Conservation (phyloP, 1,140 invertebrate species). For the Melipona quadrifasciata region DNA sequence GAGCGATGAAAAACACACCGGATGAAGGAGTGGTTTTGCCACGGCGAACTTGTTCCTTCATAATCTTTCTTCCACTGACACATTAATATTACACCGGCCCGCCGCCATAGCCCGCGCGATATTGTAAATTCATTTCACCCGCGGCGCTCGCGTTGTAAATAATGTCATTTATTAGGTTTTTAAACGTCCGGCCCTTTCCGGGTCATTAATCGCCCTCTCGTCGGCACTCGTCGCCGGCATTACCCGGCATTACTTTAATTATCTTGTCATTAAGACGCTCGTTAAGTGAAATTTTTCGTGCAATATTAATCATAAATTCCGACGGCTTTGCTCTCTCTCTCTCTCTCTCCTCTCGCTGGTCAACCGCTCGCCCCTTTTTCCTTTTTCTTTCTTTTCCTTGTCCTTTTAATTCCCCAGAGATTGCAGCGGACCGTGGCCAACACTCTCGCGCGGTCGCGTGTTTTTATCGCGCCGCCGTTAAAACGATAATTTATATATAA, state of each 20-base stretch:
- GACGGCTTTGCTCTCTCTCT: not conserved
- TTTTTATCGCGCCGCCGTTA: not conserved
- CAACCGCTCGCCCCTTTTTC: not conserved
- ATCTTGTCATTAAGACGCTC: slow-evolving; percentile 28
- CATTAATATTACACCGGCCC: not conserved
- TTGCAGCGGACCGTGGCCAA: not conserved
- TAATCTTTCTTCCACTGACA: not conserved
- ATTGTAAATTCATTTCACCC: slow-evolving; percentile 3
- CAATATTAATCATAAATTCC: slow-evolving; percentile 21
- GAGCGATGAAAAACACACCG: not conserved
- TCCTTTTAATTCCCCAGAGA: slow-evolving; percentile 5
- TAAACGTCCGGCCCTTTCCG: not conserved
- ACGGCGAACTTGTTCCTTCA: not conserved
- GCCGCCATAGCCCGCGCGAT: not conserved
- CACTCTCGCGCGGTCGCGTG: not conserved
- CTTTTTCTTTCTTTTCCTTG: not conserved
- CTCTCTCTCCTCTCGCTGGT: not conserved
- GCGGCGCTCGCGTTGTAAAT: not conserved
- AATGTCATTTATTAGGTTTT: slow-evolving; percentile 33
- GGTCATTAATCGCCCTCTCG: slow-evolving; percentile 7
- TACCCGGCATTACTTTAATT: slow-evolving; percentile 19
- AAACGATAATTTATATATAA: slow-evolving; percentile 36
- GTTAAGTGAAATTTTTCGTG: slow-evolving; percentile 20
- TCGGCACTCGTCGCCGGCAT: not conserved
- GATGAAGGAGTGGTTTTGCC: too few species aligned